These are phyloP conservation scores for Zosterops hypoxanthus DNA, from an alignment of 2,113 vertebrate genomes.

Conservation along the genomic window DNA sequence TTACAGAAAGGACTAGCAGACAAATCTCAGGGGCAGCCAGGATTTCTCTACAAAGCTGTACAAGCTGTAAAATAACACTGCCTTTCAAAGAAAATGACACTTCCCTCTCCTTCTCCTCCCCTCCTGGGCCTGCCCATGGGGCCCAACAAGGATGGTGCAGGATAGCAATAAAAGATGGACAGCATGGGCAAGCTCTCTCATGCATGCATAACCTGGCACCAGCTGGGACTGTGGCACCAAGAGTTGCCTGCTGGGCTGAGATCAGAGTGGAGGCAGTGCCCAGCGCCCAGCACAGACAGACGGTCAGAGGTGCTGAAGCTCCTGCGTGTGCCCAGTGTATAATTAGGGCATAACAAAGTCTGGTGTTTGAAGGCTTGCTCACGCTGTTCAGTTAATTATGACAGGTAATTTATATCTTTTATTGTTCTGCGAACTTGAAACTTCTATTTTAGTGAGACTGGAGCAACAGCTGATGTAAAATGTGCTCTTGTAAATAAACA, in stretches of 20 bases:
- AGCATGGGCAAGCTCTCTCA: accelerated
- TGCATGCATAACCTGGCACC: neutral
- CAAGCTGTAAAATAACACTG: neutral
- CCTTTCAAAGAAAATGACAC: neutral
- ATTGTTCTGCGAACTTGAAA: slow-evolving; percentile 6
- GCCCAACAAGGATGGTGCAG: neutral
- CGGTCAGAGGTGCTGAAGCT: neutral
- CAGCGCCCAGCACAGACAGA: neutral
- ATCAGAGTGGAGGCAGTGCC: neutral
- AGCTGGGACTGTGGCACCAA: neutral
- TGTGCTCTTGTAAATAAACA: slow-evolving; percentile 29
- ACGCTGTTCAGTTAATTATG: slow-evolving; percentile 7
- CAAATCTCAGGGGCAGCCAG: neutral
- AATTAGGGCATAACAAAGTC: neutral
- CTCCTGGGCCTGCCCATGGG: neutral
- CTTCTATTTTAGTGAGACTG: neutral
- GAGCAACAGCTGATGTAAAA: neutral
- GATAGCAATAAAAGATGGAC: neutral
- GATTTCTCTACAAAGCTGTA: neutral
- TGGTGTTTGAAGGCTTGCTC: neutral
- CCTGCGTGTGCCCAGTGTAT: accelerated
- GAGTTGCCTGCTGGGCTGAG: neutral
- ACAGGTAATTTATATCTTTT: slow-evolving; percentile 2
- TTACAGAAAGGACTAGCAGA: neutral
- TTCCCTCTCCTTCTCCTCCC: neutral